A percentile compares a stretch with the other conserved stretches of the same genome.
Conservation (phyloP, 1,140 invertebrate genomes). For the Bombus superbus region DNA sequence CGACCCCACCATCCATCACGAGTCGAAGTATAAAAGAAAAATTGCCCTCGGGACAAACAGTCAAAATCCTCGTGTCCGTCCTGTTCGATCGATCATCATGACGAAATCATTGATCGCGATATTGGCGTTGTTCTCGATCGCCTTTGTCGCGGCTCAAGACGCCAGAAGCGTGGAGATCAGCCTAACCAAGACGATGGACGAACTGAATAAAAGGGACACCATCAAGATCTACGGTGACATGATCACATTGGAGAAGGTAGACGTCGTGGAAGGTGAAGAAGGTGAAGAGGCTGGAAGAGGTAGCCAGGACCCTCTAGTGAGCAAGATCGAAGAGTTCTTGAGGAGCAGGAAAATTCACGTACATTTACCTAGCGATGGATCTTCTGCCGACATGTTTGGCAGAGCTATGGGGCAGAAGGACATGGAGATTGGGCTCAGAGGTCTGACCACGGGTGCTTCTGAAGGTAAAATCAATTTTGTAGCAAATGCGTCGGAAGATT, state of each 20-base stretch:
- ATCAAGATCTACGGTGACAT: constrained; percentile 76
- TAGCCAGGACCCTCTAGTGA: constrained; percentile 72
- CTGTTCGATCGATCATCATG: constrained; percentile 37
- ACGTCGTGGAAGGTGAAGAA: constrained; percentile 41
- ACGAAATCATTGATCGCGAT: constrained; percentile 54
- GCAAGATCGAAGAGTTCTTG: constrained; percentile 77
- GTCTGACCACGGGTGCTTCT: constrained; percentile 73
- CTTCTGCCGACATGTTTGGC: constrained; percentile 76
- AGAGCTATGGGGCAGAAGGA: constrained; percentile 77
- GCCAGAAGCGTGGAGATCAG: constrained; percentile 65
- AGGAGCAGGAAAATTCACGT: constrained; percentile 73
- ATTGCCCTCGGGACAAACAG: constrained; percentile 71
- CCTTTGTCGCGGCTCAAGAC: constrained; percentile 34
- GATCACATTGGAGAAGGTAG: constrained; percentile 75
- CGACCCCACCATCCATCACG: constrained; percentile 71
- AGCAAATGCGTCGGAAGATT: background rate
- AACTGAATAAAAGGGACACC: constrained; percentile 68
- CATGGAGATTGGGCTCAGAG: constrained; percentile 73
- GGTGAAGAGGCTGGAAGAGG: background rate
- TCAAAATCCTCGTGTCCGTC: constrained; percentile 71
- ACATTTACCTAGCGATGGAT: constrained; percentile 75
- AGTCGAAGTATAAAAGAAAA: constrained; percentile 80
- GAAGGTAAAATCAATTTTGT: constrained; percentile 72
- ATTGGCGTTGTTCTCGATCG: constrained; percentile 59
- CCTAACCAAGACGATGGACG: constrained; percentile 73